Evolutionary conservation across 2,888 invertebrate genomes (phyloP), one percentile per base, ranked within the genome.

Genomic region (Argyra leucocephala): DNA sequence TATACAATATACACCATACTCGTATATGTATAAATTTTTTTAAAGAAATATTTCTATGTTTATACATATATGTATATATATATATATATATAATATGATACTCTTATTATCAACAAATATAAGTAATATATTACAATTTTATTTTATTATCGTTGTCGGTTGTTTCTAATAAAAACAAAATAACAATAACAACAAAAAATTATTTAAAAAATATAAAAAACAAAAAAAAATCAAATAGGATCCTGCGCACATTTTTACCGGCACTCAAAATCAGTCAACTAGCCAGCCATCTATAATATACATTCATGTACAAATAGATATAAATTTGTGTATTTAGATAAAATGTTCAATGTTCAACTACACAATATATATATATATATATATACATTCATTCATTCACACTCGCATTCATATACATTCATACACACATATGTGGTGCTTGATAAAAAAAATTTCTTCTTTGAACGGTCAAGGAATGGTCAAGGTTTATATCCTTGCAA

Each of bases 231-330:
- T 48, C 12, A 15, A 18, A 48, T 1, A 48, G 18, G 48, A 48
- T 48, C 48, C 48, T 48, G 48, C 48, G 48, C 48, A 48, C 48
- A 48, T 15, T 48, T 48, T 48, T 48, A 48, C 48, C 48, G 48
- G 48, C 48, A 48, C 48, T 48, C 9, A 48, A 48, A 48, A 18
- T 48, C 48, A 48, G 48, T 48, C 48, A 48, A 48, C 48, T 18
- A 48, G 48, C 18, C 48, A 48, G 12, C n/a, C 15, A 9, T 48
- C 18, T 48, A 48, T 7, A 31, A 5, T 31, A 5, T 31, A 31
- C 10, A 31, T 10, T 7, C 31, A 31, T 31, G 10, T 31, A 31
- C 31, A 31, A 7, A 31, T 31, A 31, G 5, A 10, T 31, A 31
- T 31, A 31, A 5, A n/a, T n/a, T n/a, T n/a, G n/a, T n/a, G n/a